Conservation (phyloP, 2,113 vertebrate genomes). For the Scatophagus argus region DNA sequence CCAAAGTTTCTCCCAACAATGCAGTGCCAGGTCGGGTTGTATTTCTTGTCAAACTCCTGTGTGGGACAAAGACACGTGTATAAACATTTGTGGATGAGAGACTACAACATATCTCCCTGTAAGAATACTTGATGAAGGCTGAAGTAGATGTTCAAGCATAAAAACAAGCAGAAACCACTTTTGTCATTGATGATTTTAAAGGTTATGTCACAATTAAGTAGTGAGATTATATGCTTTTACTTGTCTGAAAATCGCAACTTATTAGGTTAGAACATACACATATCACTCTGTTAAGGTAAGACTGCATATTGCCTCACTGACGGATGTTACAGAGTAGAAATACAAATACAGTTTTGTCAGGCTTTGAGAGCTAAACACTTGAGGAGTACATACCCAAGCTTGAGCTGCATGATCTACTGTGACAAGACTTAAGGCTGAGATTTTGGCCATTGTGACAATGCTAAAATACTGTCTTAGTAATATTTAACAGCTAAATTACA, state of each 20-base stretch:
- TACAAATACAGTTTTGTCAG: too few species aligned
- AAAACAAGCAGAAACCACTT: not conserved
- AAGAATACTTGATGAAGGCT: not conserved
- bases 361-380: not conserved
- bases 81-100: not conserved
- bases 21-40: conserved; percentile 99
- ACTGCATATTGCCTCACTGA: not conserved
- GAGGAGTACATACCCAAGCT: not conserved
- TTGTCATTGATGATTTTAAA: not conserved
- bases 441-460: not conserved
- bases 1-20: conserved; percentile 98
- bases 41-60: conserved; percentile 99
- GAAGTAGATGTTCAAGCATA: not conserved
- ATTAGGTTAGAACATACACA: not conserved
- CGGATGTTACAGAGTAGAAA: too few species aligned
- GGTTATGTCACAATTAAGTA: not conserved
- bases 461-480: too few species aligned
- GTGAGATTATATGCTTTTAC: not conserved
- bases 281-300: not conserved
- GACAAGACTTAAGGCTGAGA: not conserved
- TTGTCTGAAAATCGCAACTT: not conserved
- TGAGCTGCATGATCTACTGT: not conserved
- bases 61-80: conserved; percentile 26
- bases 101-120: not conserved
- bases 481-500: not conserved